Evolutionary conservation across 2,113 vertebrate genomes (phyloP), one percentile per base, ranked within the genome.

Genomic region (Pseudorectes ferrugineus): DNA sequence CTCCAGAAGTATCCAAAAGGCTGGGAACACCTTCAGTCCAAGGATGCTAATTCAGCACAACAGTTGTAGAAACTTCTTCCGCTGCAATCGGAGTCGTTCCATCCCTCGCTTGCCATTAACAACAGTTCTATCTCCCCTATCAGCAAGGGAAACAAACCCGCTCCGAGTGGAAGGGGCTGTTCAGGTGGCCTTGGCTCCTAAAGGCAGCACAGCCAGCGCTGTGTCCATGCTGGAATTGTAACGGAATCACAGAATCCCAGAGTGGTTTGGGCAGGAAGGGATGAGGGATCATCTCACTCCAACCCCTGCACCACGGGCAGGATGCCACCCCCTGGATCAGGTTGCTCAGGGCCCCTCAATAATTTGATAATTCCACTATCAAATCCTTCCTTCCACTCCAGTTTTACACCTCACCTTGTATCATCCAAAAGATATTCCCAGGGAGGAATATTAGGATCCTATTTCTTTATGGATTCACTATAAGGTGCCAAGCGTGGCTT

Each of bases 41-140:
- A 61, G 22, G 5, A 1, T 61, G 40, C 45, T 71, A 71, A 86
- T 40, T 83, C 87, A 88, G 78, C 71, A 48, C 46, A 40, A 12
- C 31, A 52, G 28, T 35, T 2, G 1, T 7, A 81, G 80, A 58
- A 91, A 85, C 38, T 14, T 76, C 89, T 86, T 71, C 76, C 18
- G 3, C 63, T 38, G 38, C 17, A 31, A 28, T 9, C 2, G 0
- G 74, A 20, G 46, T 10, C 0, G 0, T 76, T 91, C 68, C 87
- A 36, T 21, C 59, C 54, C n/a, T 89, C 17, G 0, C 84, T 76
- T 81, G 78, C 92, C 92, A 88, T 63, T 29, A 89, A 88, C 81
- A 96, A 94, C 92, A 93, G 35, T 12, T 88, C 94, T 85, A 96
- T 95, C 89, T 97, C 79, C 48, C 46, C 45, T 92, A 62, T 91